phyloP scores from a whole-genome alignment of 1,140 invertebrate genomes.

The Steinernema feltiae region DNA sequence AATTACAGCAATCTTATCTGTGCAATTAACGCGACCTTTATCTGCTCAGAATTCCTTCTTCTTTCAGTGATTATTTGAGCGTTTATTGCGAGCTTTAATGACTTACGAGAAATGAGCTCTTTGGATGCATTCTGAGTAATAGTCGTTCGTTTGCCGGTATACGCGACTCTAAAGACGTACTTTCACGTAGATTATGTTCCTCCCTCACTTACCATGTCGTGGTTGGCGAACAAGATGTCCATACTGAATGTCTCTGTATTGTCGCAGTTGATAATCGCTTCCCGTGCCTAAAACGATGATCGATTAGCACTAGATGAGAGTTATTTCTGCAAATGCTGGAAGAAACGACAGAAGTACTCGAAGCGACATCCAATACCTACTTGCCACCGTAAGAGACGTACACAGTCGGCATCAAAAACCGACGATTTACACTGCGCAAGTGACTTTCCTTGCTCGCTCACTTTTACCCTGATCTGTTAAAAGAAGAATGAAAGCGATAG shows the following conservation, averaged over 20 bases:
- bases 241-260: conserved; percentile 38
- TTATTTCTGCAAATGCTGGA: not conserved
- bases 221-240: conserved; percentile 47
- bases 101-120: conserved; percentile 51
- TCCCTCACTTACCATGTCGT: conserved; percentile 35
- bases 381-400: conserved; percentile 1
- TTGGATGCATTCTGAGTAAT: conserved; percentile 50
- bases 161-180: conserved; percentile 43
- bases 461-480: not conserved
- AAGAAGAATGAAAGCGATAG: conserved; percentile 17
- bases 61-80: not conserved
- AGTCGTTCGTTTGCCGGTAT: conserved; percentile 52
- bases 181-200: not conserved
- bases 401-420: conserved; percentile 12
- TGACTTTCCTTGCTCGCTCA: conserved; percentile 17
- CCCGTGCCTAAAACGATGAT: conserved; percentile 14
- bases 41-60: not conserved
- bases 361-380: not conserved
- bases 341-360: conserved; percentile 13
- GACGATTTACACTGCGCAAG: conserved; percentile 10
- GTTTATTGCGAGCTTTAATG: not conserved
- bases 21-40: conserved; percentile 20
- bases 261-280: conserved; percentile 41
- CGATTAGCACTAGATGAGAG: not conserved
- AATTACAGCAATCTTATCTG: conserved; percentile 9